Evolutionary conservation across 2,888 invertebrate species (phyloP).

Genomic region (Rhingia campestris): DNA sequence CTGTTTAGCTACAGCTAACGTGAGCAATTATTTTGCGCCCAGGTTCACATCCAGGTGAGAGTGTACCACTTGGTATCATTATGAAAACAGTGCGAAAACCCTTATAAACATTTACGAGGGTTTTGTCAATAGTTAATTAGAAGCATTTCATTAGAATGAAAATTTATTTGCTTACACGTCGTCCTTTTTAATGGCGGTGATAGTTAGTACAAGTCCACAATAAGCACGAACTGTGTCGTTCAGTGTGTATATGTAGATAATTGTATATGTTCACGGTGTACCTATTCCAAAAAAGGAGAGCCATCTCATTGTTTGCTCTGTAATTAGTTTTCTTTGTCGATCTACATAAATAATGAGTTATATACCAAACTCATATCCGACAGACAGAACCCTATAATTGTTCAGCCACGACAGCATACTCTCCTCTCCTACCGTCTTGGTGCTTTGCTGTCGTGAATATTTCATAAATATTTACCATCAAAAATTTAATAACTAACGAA

Average conservation of each 20-base stretch:
- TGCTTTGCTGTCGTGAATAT: constrained; percentile 40
- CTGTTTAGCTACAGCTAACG: constrained; percentile 32
- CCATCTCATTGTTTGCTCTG: constrained; percentile 43
- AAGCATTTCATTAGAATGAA: constrained; percentile 47
- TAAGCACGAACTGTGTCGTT: background rate
- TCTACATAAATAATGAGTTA: constrained; percentile 48
- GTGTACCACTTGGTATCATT: constrained; percentile 49
- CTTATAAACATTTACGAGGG: constrained; percentile 34
- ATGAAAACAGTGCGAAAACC: constrained; percentile 52
- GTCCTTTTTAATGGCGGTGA: constrained; percentile 28
- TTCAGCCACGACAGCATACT: background rate
- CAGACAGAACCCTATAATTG: constrained; percentile 37
- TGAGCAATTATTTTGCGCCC: constrained; percentile 54
- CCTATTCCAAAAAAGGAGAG: constrained; percentile 6
- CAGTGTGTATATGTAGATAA: background rate
- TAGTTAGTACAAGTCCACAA: constrained; percentile 14
- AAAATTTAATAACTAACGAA: constrained; percentile 50
- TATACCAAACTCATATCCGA: constrained; percentile 11
- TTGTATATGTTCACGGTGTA: background rate
- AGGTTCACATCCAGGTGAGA: constrained; percentile 52
- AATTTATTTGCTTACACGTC: constrained; percentile 55
- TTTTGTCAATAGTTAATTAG: constrained; percentile 62
- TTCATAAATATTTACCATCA: constrained; percentile 49
- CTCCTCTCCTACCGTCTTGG: constrained; percentile 25
- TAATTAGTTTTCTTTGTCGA: constrained; percentile 54